A percentile compares a stretch with the other conserved stretches of the same genome.
Conservation (phyloP, 2,797 vertebrate genomes). For the Sebastes itinus region DNA sequence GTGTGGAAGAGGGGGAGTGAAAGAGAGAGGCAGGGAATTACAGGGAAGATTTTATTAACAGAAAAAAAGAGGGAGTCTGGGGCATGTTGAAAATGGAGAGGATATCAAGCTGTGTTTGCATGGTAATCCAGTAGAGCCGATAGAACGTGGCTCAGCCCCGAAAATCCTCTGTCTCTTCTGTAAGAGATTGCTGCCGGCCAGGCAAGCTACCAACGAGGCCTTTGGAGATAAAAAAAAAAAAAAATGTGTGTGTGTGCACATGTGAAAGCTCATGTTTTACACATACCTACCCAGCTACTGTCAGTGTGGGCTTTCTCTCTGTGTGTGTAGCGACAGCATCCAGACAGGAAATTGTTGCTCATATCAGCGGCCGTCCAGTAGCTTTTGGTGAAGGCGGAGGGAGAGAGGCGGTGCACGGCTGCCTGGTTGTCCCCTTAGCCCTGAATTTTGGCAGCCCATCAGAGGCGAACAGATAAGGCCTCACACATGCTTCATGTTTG, state of each 20-base stretch:
- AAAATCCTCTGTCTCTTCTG: conserved; percentile 34
- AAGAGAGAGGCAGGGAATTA: conserved; percentile 5
- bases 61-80: conserved; percentile 1
- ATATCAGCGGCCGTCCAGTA: conserved; percentile 51
- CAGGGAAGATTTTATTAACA: conserved; percentile 24
- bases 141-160: conserved; percentile 25
- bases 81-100: conserved; percentile 25
- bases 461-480: conserved; percentile 67
- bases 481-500: conserved; percentile 65
- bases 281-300: conserved; percentile 6
- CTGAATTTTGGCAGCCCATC: conserved; percentile 70
- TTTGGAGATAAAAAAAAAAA: conserved; percentile 29
- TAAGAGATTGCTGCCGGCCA: conserved; percentile 31
- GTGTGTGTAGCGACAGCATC: not conserved
- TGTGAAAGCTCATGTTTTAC: conserved; percentile 14
- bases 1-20: not conserved
- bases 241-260: not conserved
- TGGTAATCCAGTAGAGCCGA: conserved; percentile 43
- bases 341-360: conserved; percentile 58
- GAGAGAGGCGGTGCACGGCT: conserved; percentile 33
- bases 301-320: not conserved
- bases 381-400: conserved; percentile 32
- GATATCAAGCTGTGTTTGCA: conserved; percentile 27
- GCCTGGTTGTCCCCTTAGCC: conserved; percentile 47
- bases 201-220: conserved; percentile 1